Conservation (phyloP, 2,113 vertebrate genomes). For the Xyliphius kryptos region DNA sequence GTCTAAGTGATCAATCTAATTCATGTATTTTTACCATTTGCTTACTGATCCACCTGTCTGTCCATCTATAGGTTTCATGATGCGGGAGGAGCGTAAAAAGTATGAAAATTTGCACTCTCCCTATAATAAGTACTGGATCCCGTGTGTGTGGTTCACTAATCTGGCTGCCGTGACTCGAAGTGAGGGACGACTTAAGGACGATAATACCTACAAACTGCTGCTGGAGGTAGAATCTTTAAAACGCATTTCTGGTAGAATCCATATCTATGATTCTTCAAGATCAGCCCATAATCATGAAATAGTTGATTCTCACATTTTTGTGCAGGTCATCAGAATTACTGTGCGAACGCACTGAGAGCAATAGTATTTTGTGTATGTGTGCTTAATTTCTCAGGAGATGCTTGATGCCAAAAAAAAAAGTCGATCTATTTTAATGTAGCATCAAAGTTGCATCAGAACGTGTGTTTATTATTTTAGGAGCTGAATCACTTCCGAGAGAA, state of each 20-base stretch:
- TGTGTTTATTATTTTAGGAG: constrained; percentile 62
- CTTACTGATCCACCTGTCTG: not conserved
- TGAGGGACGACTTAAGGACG: constrained; percentile 80
- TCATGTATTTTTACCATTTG: not conserved
- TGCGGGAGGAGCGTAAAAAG: constrained; percentile 81
- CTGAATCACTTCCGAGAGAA: constrained; percentile 77
- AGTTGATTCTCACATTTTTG: no score
- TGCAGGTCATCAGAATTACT: no score
- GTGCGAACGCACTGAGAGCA: no score
- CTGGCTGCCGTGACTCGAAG: constrained; percentile 76
- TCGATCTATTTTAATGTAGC: no score
- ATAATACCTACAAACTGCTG: constrained; percentile 79
- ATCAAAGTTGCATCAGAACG: no score
- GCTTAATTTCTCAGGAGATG: no score
- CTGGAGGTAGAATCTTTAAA: constrained; percentile 67
- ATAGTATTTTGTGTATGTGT: no score
- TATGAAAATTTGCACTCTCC: constrained; percentile 81
- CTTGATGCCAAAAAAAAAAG: no score
- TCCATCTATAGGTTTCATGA: constrained; percentile 79
- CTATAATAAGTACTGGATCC: constrained; percentile 93
- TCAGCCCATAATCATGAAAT: no score
- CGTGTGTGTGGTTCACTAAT: constrained; percentile 88
- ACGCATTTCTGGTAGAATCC: no score
- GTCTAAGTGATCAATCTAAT: no score
- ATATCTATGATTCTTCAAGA: no score